Conservation (phyloP, 2,888 invertebrate genomes). For the Drosophila melanocephala region DNA sequence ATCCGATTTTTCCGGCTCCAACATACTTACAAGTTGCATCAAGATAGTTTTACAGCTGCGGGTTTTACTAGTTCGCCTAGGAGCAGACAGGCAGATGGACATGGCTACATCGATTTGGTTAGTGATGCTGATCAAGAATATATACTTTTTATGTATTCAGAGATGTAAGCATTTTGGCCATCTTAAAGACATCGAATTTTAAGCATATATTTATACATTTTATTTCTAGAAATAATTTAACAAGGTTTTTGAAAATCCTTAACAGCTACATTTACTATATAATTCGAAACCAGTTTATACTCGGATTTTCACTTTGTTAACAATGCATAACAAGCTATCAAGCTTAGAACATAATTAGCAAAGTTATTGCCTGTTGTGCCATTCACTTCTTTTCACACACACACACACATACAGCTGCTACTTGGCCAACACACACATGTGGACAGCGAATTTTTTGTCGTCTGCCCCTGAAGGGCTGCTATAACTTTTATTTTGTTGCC, state of each 20-base stretch:
- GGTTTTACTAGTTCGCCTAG: not conserved
- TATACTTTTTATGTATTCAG: not conserved
- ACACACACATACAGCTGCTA: not conserved
- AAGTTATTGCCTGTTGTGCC: conserved; percentile 10
- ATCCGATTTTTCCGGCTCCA: too few species aligned
- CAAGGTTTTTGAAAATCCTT: not conserved
- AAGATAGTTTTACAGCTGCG: not conserved
- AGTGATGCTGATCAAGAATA: not conserved
- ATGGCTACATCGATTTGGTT: not conserved
- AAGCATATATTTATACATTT: too few species aligned
- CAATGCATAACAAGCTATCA: not conserved
- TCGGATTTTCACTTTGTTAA: not conserved
- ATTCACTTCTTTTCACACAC: conserved; percentile 6
- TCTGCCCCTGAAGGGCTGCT: conserved; percentile 19
- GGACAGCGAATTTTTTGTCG: conserved; percentile 3
- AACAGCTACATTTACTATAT: not conserved
- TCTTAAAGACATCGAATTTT: not conserved
- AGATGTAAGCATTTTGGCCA: not conserved
- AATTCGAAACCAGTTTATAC: not conserved
- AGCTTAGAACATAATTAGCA: conserved; percentile 70
- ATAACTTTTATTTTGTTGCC: conserved; percentile 37
- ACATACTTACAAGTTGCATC: too few species aligned
- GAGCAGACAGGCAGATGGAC: not conserved
- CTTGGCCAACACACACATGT: conserved; percentile 1
- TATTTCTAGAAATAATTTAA: not conserved